Conservation (phyloP, 2,888 invertebrate species). For the Archips xylosteana region DNA sequence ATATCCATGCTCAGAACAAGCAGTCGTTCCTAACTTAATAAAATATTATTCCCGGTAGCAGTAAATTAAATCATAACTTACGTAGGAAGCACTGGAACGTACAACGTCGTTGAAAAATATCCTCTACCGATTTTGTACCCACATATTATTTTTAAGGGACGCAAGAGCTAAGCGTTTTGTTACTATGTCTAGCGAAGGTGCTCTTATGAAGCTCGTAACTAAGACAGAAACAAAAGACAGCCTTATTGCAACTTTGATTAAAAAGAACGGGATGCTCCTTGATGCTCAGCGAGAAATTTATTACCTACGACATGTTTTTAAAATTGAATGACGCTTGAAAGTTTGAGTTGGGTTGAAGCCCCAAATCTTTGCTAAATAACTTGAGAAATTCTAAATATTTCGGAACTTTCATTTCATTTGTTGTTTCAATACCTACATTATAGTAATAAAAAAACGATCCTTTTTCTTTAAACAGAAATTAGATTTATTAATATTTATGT, state of each 20-base stretch:
- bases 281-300: conserved; percentile 57
- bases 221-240: conserved; percentile 60
- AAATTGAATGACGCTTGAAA: conserved; percentile 20
- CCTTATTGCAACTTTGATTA: conserved; percentile 69
- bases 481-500: too few relatives aligned
- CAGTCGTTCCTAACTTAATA: conserved; percentile 34
- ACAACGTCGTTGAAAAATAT: conserved; percentile 35
- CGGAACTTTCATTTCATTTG: background rate
- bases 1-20: conserved; percentile 27
- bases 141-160: conserved; percentile 57
- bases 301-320: conserved; percentile 43
- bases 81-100: conserved; percentile 29
- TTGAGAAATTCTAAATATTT: background rate
- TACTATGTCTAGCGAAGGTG: conserved; percentile 59
- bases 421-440: too few relatives aligned
- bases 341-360: conserved; percentile 5
- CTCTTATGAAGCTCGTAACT: conserved; percentile 61
- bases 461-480: too few relatives aligned
- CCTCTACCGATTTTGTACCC: conserved; percentile 43
- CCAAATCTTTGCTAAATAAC: too few relatives aligned
- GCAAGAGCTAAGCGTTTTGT: conserved; percentile 57
- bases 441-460: too few relatives aligned
- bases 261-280: conserved; percentile 55
- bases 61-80: conserved; percentile 43
- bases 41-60: conserved; percentile 34